Base-by-base conservation (phyloP, 2,888 invertebrate species). In the Apotomis turbidana region DNA sequence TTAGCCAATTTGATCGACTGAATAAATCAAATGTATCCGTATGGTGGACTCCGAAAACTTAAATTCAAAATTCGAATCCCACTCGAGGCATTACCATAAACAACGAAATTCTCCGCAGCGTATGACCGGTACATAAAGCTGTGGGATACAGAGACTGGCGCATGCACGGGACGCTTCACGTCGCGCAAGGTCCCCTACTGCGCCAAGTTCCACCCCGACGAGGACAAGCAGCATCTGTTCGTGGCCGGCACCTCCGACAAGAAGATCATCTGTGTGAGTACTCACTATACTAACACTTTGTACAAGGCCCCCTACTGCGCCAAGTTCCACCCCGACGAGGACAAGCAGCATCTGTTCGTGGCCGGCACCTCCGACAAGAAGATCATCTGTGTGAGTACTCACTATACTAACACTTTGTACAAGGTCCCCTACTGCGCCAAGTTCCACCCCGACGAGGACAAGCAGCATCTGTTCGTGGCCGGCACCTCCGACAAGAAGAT, bases 401-500 rank as follows among this genome's bases (percentile, higher is more conserved):
- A 15, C 4, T 54, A 2, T 27, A 27, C 27, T 27, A 27, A 27
- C 27, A 27, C 27, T 27, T 27, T 27, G 27, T 27, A 27, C 49
- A 55, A 59, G n/a, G 36, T n/a, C 13, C 59, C 99, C 0, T 99
- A 99, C 90, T 99, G 99, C 88, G 97, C 98, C 59, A 99, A 99
- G 93, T 99, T 99, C 88, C 97, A 99, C 90, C 99, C 99, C 0
- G 99, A 99, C 83, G 96, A 96, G 63, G 98, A 98, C 83, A 99
- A 99, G 81, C 99, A 99, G 83, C 97, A 99, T 90, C 94, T 99
- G 38, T 99, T 99, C 93, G 98, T 99, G 0, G 98, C 99, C 63
- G 99, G 99, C 71, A 99, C 99, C 2, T 98, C 99, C 0, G 99
- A 99, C 85, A 99, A 99, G 90, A 99, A 99, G 94, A 99, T 99